These are phyloP conservation scores for Strigamia crassipes DNA, from an alignment of 2,888 invertebrate species.

Conservation along the genomic window DNA sequence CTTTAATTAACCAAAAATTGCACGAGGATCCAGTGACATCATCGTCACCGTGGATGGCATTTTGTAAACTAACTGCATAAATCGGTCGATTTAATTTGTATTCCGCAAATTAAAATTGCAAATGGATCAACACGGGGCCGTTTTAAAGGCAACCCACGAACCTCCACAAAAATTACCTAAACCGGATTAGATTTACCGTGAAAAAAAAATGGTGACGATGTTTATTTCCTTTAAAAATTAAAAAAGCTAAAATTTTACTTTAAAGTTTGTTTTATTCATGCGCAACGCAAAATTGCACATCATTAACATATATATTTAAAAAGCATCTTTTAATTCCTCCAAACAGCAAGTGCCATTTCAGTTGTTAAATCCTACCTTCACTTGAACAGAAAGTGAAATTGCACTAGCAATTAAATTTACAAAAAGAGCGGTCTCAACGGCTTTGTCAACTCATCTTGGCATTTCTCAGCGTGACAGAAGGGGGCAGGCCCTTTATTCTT, in stretches of 20 bases:
- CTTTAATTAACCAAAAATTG: no score
- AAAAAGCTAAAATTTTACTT: not conserved
- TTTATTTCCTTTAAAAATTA: no score
- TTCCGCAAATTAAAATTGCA: no score
- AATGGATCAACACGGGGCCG: no score
- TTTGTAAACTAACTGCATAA: no score
- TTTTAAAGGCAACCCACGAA: no score
- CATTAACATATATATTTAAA: not conserved
- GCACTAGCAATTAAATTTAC: not conserved
- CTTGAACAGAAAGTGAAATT: not conserved
- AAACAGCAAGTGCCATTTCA: not conserved
- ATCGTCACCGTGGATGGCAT: no score
- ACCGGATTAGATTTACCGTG: not conserved
- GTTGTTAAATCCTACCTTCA: not conserved
- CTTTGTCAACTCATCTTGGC: not conserved
- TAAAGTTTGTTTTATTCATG: no score
- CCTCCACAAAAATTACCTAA: no score
- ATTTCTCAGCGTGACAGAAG: not conserved
- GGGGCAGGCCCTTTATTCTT: slow-evolving; percentile 28
- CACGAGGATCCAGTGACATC: no score
- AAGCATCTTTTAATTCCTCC: not conserved
- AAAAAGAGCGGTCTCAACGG: not conserved
- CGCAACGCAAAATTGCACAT: no score
- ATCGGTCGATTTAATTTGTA: no score
- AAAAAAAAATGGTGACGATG: not conserved